Evolutionary conservation across 53 echinoderm and acorn worm genomes (phyloP).

Genomic region (Mesocentrotus franciscanus): DNA sequence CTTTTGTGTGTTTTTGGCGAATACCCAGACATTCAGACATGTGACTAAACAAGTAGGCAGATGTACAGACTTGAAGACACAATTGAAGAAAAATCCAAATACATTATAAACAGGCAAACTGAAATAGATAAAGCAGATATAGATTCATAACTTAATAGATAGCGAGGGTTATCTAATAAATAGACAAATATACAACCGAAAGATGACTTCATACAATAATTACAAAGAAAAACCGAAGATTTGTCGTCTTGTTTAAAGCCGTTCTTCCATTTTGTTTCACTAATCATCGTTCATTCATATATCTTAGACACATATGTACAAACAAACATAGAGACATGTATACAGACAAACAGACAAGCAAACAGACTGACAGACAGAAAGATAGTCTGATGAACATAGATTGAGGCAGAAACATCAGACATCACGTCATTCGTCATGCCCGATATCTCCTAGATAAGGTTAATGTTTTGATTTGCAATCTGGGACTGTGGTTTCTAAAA

Average conservation of each 20-base stretch:
- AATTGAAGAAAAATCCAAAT: background rate
- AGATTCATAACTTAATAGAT: no score
- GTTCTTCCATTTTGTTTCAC: no score
- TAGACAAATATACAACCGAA: no score
- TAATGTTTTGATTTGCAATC: conserved; percentile 27
- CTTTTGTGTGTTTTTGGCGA: no score
- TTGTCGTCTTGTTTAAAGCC: no score
- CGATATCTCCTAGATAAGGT: background rate
- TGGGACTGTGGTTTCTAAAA: conserved; percentile 4
- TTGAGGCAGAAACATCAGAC: conserved; percentile 10
- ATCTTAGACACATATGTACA: background rate
- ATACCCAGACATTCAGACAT: background rate
- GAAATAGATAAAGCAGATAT: background rate
- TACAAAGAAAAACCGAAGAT: no score
- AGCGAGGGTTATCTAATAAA: no score
- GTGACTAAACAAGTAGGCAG: background rate
- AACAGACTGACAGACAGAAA: background rate
- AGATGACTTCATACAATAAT: no score
- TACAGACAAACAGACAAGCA: background rate
- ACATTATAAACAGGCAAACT: background rate
- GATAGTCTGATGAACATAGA: background rate
- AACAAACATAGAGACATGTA: background rate
- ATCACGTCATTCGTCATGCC: background rate
- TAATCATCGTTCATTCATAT: no score
- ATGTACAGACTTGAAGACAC: background rate